A percentile compares a stretch with the other conserved stretches of the same genome.
These are phyloP conservation scores for Pollenia griseotomentosa DNA, from an alignment of 2,888 invertebrate species.

Conservation along the genomic window DNA sequence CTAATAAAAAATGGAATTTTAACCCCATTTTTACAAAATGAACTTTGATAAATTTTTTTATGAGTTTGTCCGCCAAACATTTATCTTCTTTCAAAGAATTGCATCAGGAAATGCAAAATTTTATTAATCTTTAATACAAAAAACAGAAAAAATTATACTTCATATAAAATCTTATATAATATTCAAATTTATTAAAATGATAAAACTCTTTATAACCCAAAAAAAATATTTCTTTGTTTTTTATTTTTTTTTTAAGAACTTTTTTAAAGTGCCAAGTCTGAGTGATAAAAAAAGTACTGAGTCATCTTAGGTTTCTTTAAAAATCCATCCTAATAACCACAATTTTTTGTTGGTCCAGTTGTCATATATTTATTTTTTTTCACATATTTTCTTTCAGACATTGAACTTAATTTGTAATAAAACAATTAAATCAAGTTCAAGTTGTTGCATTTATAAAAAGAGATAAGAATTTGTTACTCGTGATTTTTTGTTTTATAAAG, in stretches of 20 bases:
- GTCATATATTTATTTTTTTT: not conserved
- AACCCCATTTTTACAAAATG: no score
- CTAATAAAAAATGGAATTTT: no score
- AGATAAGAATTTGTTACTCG: slow-evolving; percentile 41
- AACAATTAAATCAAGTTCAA: slow-evolving; percentile 61
- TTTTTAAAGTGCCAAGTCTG: not conserved
- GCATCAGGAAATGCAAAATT: no score
- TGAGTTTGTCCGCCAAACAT: no score
- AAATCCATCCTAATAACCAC: not conserved
- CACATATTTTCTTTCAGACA: slow-evolving; percentile 24
- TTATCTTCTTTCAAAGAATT: no score
- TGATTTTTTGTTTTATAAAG: slow-evolving; percentile 18
- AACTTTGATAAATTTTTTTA: no score
- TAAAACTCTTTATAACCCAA: no score
- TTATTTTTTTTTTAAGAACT: not conserved
- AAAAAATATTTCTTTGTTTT: not conserved
- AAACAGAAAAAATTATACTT: no score
- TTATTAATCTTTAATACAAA: no score
- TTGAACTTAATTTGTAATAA: slow-evolving; percentile 48
- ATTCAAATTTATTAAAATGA: not conserved
- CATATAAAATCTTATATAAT: no score
- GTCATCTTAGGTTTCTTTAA: not conserved
- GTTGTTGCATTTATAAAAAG: slow-evolving; percentile 7
- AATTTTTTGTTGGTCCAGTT: slow-evolving; percentile 17
- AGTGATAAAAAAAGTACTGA: not conserved